phyloP scores from a whole-genome alignment of 2,888 invertebrate species.

The Eledona agricola region DNA sequence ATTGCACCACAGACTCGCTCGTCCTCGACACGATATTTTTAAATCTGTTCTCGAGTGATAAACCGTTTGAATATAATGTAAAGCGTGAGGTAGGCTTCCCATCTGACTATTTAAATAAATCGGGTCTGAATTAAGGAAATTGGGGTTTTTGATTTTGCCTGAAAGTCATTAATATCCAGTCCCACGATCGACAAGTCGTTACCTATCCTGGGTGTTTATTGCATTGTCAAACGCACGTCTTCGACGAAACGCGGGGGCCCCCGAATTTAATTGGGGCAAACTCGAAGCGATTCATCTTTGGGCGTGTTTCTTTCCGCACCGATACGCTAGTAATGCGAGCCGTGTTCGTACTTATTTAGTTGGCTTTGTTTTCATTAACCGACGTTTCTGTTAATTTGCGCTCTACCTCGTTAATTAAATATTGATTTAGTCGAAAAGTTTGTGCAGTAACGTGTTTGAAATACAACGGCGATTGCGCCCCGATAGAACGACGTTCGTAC shows the following conservation, averaged over 20 bases:
- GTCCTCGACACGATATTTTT: slow-evolving; percentile 19
- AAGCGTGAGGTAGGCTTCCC: slow-evolving; percentile 22
- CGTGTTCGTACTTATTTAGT: slow-evolving; percentile 44
- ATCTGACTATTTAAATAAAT: slow-evolving; percentile 29
- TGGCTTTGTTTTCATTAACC: slow-evolving; percentile 44
- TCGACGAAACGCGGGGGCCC: slow-evolving; percentile 15
- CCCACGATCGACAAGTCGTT: slow-evolving; percentile 20
- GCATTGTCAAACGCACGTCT: slow-evolving; percentile 36
- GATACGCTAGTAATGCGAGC: slow-evolving; percentile 43
- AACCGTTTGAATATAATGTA: slow-evolving; percentile 5
- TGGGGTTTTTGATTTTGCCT: slow-evolving; percentile 38
- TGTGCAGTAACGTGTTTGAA: slow-evolving; percentile 22
- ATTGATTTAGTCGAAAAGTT: slow-evolving; percentile 40
- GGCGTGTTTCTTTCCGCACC: slow-evolving; percentile 40
- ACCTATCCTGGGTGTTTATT: slow-evolving; percentile 29
- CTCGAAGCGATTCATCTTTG: slow-evolving; percentile 42
- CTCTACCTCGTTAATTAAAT: slow-evolving; percentile 44
- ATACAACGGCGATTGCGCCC: not conserved
- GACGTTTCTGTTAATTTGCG: slow-evolving; percentile 43
- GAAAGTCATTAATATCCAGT: slow-evolving; percentile 30
- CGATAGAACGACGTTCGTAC: slow-evolving; percentile 4
- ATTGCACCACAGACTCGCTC: too few species aligned
- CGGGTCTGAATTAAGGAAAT: slow-evolving; percentile 34
- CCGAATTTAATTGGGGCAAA: slow-evolving; percentile 41
- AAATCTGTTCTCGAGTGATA: slow-evolving; percentile 12